phyloP scores from a whole-genome alignment of 2,888 invertebrate genomes.

The Heliconius charithonia region DNA sequence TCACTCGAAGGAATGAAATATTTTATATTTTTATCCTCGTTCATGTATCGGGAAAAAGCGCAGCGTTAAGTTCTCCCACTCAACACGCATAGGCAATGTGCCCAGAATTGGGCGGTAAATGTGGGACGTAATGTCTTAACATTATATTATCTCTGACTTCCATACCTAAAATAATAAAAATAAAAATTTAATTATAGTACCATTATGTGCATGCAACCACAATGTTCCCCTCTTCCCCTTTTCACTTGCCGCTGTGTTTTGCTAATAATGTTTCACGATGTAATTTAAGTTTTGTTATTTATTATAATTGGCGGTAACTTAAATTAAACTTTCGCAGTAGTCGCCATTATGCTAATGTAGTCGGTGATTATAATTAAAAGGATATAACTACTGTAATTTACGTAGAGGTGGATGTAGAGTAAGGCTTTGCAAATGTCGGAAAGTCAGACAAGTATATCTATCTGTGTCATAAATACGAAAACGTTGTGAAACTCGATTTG shows the following conservation, averaged over 20 bases:
- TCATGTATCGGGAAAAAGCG: too few relatives aligned
- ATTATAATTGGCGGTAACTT: constrained; percentile 29
- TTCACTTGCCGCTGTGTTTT: constrained; percentile 35
- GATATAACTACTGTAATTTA: constrained; percentile 9
- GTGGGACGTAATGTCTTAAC: too few relatives aligned
- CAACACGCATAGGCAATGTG: too few relatives aligned
- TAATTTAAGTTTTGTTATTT: constrained; percentile 53
- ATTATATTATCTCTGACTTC: too few relatives aligned
- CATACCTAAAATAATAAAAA: not conserved
- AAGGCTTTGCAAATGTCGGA: not conserved
- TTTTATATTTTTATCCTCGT: too few relatives aligned
- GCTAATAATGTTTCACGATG: constrained; percentile 40
- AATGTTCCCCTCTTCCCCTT: not conserved
- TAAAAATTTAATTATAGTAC: not conserved
- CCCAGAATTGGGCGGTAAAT: too few relatives aligned
- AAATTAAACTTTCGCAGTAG: constrained; percentile 19
- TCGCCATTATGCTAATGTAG: constrained; percentile 21
- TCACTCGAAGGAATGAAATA: too few relatives aligned
- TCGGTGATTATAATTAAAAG: constrained; percentile 22
- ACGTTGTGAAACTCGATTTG: too few relatives aligned
- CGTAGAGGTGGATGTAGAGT: not conserved
- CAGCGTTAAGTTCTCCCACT: too few relatives aligned
- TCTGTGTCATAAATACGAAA: too few relatives aligned
- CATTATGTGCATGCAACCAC: not conserved
- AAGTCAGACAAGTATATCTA: not conserved